These are phyloP conservation scores for Bombyx mori DNA, from an alignment of 1,140 invertebrate species.

Conservation along the genomic window ASM3026992v2 NC_085123.1:13209001-13209500, in stretches of 20 bases:
- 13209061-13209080: too few species aligned
- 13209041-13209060: too few species aligned
- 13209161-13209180: too few species aligned
- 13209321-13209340: slow-evolving; percentile 79
- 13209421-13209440: slow-evolving; percentile 48
- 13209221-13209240: not conserved
- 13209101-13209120: too few species aligned
- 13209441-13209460: slow-evolving; percentile 76
- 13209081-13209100: too few species aligned
- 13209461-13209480: slow-evolving; percentile 85
- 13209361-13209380: slow-evolving; percentile 77
- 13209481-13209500: slow-evolving; percentile 75
- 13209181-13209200: too few species aligned
- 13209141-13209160: too few species aligned
- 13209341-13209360: slow-evolving; percentile 75
- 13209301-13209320: slow-evolving; percentile 76
- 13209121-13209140: too few species aligned
- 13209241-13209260: slow-evolving; percentile 40
- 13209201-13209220: too few species aligned
- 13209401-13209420: slow-evolving; percentile 78
- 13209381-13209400: slow-evolving; percentile 82
- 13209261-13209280: slow-evolving; percentile 56
- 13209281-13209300: slow-evolving; percentile 73
- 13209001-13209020: too few species aligned
- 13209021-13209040: too few species aligned